These are phyloP conservation scores for Anoplolepis gracilipes DNA, from an alignment of 1,140 invertebrate genomes.

Conservation along the genomic window DNA sequence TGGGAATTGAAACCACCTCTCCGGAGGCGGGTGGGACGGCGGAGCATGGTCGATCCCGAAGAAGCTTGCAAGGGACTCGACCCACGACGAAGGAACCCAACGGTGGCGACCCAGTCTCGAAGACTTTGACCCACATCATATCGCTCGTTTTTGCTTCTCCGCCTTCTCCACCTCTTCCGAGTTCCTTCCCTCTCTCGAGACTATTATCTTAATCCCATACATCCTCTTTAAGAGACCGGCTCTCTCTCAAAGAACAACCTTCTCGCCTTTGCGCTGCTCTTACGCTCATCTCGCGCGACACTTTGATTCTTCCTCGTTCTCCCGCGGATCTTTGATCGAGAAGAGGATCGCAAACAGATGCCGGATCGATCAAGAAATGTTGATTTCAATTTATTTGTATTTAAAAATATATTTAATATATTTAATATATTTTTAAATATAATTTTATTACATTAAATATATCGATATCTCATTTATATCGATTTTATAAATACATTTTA, in stretches of 20 bases:
- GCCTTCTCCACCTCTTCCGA: slow-evolving; percentile 71
- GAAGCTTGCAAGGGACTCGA: slow-evolving; percentile 71
- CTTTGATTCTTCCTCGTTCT: slow-evolving; percentile 11
- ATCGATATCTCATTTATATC: too few relatives aligned
- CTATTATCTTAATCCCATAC: slow-evolving; percentile 83
- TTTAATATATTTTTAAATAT: slow-evolving; percentile 4
- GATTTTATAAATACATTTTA: slow-evolving; percentile 2
- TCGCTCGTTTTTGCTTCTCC: slow-evolving; percentile 81
- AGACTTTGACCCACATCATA: slow-evolving; percentile 84
- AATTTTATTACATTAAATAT: too few relatives aligned
- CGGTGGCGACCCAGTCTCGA: slow-evolving; percentile 78
- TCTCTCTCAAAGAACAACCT: slow-evolving; percentile 51
- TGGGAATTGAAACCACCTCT: slow-evolving; percentile 73
- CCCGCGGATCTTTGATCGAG: slow-evolving; percentile 27
- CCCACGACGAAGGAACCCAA: slow-evolving; percentile 73
- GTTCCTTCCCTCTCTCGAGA: slow-evolving; percentile 75
- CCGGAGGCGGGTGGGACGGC: slow-evolving; percentile 9
- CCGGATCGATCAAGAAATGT: too few relatives aligned
- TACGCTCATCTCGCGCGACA: slow-evolving; percentile 27
- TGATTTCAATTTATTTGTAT: background rate
- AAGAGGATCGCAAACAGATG: too few relatives aligned
- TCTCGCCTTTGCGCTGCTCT: slow-evolving; percentile 14
- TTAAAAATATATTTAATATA: background rate
- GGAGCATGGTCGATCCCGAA: slow-evolving; percentile 60
- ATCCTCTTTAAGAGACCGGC: slow-evolving; percentile 80